phyloP scores from a whole-genome alignment of 2,888 invertebrate genomes.

The Drosophila aldrichi region DNA sequence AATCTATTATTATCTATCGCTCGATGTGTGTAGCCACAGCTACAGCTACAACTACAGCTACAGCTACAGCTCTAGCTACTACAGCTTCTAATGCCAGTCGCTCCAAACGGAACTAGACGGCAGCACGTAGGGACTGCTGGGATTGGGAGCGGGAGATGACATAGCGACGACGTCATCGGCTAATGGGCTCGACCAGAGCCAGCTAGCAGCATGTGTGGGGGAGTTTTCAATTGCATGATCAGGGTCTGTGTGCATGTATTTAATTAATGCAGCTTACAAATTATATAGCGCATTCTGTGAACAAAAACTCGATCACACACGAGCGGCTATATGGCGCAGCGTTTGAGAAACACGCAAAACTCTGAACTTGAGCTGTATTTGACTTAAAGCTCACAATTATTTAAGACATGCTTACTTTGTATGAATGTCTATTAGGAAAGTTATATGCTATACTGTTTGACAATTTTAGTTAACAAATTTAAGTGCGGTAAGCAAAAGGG shows the following conservation, averaged over 20 bases:
- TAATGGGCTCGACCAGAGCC: conserved; percentile 48
- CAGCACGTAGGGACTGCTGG: conserved; percentile 63
- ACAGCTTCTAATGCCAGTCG: conserved; percentile 56
- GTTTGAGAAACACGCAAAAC: no score
- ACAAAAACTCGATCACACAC: conserved; percentile 13
- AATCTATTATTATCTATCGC: conserved; percentile 81
- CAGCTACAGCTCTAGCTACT: conserved; percentile 37
- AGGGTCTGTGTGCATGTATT: neutral
- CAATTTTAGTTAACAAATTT: no score
- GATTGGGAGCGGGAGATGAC: conserved; percentile 59
- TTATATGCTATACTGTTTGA: neutral
- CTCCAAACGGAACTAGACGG: conserved; percentile 73
- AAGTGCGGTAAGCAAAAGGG: neutral
- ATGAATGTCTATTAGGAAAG: neutral
- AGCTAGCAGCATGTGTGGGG: conserved; percentile 20
- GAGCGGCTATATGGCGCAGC: neutral
- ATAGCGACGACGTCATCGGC: conserved; percentile 66
- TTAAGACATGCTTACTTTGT: no score
- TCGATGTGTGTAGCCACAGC: conserved; percentile 56
- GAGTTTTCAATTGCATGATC: conserved; percentile 25
- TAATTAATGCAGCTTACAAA: neutral
- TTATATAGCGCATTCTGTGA: neutral
- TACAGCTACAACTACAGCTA: neutral
- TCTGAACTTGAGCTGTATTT: neutral
- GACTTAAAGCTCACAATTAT: neutral